Base-by-base conservation (phyloP, 2,888 invertebrate species). In the Blastobasis lacticolella region DNA sequence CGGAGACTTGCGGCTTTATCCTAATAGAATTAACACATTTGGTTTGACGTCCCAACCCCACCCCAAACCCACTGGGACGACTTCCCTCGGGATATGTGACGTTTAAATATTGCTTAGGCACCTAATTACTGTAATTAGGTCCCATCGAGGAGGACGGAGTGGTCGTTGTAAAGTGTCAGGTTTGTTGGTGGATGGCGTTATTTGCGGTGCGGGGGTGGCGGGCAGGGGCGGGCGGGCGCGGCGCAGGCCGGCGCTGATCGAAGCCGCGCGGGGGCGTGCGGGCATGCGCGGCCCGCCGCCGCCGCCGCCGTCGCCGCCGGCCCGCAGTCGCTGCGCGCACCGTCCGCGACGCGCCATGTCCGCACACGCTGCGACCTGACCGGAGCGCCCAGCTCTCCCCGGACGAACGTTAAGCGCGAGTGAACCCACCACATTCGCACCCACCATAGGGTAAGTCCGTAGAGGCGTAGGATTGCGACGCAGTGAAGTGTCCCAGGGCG, bases 241-340 rank as follows among this genome's bases (percentile, higher is more conserved):
- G 84, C 82, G 83, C 84, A 81, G 62, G 75, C 60, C 69, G 71
- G 68, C 66, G 81, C 70, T 82, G 82, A 87, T 86, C 86, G 87
- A 86, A 86, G 81, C 78, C 73, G 68, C 48, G 52, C 60, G 67
- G 71, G 69, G 70, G 60, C 60, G 64, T 58, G 63, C 50, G 58
- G 62, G 75, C 83, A 81, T 83, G 75, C 76, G 64, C 62, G 59
- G 63, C 67, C 64, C 57, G 65, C 61, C 60, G 67, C 68, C 71
- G 62, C 72, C 72, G 66, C 69, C 73, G 71, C 69, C 71, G 64
- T 71, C 73, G 65, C 64, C 66, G 68, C 65, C 70, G 69, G 70
- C 72, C 83, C 84, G 80, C 85, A 85, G 81, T 86, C 81, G 81
- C 75, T 72, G 74, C 86, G 82, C 78, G 82, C 71, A 71, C 71